phyloP scores from a whole-genome alignment of 2,113 vertebrate genomes.

The Archocentrus centrarchus region DNA sequence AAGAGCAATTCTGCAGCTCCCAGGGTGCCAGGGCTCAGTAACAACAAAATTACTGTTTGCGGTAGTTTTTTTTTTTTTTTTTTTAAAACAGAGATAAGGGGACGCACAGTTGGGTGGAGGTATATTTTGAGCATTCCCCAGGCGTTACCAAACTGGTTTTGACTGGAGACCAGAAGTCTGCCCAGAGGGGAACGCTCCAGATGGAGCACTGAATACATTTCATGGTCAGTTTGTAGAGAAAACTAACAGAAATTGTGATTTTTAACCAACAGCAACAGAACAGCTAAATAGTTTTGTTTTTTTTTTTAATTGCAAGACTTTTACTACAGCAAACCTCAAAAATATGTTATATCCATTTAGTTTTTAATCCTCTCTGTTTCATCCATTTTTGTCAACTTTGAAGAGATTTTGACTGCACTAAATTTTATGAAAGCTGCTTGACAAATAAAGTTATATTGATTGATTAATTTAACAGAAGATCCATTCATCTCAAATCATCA shows the following conservation, averaged over 20 bases:
- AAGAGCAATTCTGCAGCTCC: background rate
- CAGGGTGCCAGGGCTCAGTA: conserved; percentile 18
- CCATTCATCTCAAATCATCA: no score
- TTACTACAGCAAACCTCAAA: background rate
- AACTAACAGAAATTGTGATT: background rate
- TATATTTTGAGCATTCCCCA: background rate
- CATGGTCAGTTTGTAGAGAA: background rate
- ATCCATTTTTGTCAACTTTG: background rate
- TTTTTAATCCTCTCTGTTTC: background rate
- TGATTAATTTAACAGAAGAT: no score
- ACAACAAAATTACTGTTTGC: conserved; percentile 30
- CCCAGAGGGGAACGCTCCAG: background rate
- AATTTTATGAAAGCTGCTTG: no score
- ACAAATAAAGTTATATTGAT: background rate
- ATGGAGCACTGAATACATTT: background rate
- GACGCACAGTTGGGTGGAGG: background rate
- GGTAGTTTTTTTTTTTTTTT: background rate
- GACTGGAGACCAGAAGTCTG: conserved; percentile 6
- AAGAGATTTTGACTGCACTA: background rate
- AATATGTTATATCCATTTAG: background rate
- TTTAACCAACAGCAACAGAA: background rate
- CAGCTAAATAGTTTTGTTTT: background rate
- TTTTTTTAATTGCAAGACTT: background rate
- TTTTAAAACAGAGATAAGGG: background rate
- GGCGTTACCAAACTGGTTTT: conserved; percentile 6